Evolutionary conservation across 1,140 invertebrate species (phyloP).

Genomic region (Aphaenogaster ashmeadi): DNA sequence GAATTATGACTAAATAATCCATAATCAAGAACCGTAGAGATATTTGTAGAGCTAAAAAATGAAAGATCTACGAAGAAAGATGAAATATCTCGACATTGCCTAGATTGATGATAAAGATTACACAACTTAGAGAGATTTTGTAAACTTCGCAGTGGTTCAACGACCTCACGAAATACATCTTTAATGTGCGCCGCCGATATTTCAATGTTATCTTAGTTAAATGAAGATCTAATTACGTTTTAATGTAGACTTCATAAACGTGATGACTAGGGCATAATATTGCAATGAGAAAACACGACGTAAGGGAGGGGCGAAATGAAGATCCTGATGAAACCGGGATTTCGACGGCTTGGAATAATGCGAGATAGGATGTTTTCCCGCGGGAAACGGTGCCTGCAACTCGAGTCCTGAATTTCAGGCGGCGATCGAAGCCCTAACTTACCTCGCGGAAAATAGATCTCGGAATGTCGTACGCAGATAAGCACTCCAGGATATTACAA

Average conservation of each 20-base stretch:
- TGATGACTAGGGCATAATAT: constrained; percentile 21
- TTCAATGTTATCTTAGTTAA: constrained; percentile 11
- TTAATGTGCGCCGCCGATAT: neutral
- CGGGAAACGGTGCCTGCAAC: constrained; percentile 56
- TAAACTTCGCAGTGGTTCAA: neutral
- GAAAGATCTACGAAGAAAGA: neutral
- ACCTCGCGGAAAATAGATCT: constrained; percentile 22
- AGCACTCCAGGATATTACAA: constrained; percentile 13
- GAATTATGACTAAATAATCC: neutral
- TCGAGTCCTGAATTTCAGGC: constrained; percentile 74
- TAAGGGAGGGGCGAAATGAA: neutral
- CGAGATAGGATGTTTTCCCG: constrained; percentile 71
- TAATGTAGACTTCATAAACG: constrained; percentile 2
- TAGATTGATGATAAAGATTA: neutral
- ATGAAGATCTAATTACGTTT: constrained; percentile 37
- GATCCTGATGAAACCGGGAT: constrained; percentile 79
- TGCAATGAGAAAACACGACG: neutral
- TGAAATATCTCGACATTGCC: neutral
- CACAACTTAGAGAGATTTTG: neutral
- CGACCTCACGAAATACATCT: neutral
- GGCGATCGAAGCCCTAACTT: neutral
- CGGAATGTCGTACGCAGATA: constrained; percentile 42
- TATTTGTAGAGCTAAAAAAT: neutral
- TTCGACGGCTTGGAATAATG: constrained; percentile 77
- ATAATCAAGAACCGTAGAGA: neutral